Evolutionary conservation across 2,797 vertebrate species (phyloP).

Genomic region (Philypnodon macrostomus): DNA sequence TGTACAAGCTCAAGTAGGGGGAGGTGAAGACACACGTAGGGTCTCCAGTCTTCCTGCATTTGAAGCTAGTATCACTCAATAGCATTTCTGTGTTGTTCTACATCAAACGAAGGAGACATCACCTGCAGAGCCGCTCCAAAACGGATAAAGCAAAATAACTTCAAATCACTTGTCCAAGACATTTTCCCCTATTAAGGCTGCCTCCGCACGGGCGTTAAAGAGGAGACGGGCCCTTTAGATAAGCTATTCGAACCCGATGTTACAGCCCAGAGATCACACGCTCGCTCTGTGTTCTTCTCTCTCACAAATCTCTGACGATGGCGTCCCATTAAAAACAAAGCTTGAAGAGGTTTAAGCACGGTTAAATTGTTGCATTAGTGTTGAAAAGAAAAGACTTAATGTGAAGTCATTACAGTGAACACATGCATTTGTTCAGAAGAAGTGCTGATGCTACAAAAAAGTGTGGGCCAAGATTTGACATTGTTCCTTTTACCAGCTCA

Average conservation of each 20-base stretch:
- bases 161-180: slow-evolving; percentile 99
- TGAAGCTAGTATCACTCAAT: slow-evolving; percentile 95
- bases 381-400: slow-evolving; percentile 24
- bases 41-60: slow-evolving; percentile 91
- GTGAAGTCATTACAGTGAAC: background rate
- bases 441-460: background rate
- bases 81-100: slow-evolving; percentile 93
- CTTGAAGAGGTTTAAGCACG: slow-evolving; percentile 21
- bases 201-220: slow-evolving; percentile 86
- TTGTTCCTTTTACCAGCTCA: no score
- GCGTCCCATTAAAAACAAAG: slow-evolving; percentile 58
- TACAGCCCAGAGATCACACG: slow-evolving; percentile 85
- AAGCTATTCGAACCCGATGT: slow-evolving; percentile 73
- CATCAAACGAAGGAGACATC: slow-evolving; percentile 89
- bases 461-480: background rate
- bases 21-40: slow-evolving; percentile 83
- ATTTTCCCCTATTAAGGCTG: slow-evolving; percentile 95
- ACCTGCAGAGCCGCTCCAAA: slow-evolving; percentile 92
- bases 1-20: slow-evolving; percentile 92
- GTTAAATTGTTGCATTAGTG: slow-evolving; percentile 24
- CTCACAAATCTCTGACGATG: slow-evolving; percentile 53
- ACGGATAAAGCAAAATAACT: slow-evolving; percentile 96
- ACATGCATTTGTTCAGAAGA: background rate
- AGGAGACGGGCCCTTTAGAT: slow-evolving; percentile 82
- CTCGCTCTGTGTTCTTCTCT: slow-evolving; percentile 56